phyloP scores from a whole-genome alignment of 1,140 invertebrate species.

The Drosophila oshimai region DNA sequence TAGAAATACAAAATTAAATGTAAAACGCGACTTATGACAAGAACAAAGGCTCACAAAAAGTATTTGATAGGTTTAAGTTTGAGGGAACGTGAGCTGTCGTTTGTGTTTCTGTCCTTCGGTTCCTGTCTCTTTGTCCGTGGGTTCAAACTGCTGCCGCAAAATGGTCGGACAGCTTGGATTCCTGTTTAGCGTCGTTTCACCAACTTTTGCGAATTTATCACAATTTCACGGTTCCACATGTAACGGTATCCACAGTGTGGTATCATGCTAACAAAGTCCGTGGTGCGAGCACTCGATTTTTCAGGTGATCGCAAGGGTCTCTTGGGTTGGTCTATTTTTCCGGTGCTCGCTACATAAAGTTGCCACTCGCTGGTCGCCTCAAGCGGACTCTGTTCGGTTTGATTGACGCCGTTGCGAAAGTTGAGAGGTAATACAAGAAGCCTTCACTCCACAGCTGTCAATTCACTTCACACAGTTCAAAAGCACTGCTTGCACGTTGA shows the following conservation, averaged over 20 bases:
- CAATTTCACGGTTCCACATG: conserved; percentile 94
- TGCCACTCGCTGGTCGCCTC: conserved; percentile 22
- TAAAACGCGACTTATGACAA: neutral
- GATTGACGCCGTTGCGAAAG: conserved; percentile 47
- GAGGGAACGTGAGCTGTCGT: conserved; percentile 5
- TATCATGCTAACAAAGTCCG: conserved; percentile 83
- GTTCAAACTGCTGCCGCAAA: conserved; percentile 74
- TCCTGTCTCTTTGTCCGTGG: conserved; percentile 24
- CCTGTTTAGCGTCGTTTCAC: conserved; percentile 89
- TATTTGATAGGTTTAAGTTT: neutral
- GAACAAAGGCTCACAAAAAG: conserved; percentile 5
- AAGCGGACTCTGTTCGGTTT: conserved; percentile 61
- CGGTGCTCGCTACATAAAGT: conserved; percentile 61
- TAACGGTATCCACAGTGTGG: conserved; percentile 90
- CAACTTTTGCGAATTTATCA: conserved; percentile 94
- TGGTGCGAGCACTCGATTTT: conserved; percentile 35
- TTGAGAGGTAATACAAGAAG: neutral
- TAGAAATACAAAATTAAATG: conserved; percentile 3
- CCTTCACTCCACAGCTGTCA: neutral
- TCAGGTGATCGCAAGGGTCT: neutral
- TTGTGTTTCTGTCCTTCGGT: conserved; percentile 4
- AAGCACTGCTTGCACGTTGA: neutral
- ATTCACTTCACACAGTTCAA: neutral
- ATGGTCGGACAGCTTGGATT: conserved; percentile 20
- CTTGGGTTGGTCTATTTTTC: neutral